Percentiles rank a stretch among this genome's conserved stretches.
Conservation (phyloP, 1,140 invertebrate genomes). For the Drosophila kikkawai region DNA sequence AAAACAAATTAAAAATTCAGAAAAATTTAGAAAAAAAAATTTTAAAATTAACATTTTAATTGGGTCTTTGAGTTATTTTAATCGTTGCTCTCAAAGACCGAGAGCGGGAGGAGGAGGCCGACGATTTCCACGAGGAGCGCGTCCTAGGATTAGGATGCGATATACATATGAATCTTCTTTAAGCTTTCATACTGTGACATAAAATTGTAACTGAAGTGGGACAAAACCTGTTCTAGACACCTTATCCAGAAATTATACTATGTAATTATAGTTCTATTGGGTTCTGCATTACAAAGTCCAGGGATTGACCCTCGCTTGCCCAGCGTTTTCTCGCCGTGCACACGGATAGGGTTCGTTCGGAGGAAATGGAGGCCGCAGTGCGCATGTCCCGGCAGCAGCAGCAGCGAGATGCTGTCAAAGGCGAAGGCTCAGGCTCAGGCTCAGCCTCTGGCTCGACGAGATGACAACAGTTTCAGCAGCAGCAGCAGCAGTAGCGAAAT, state of each 20-base stretch:
- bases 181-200: too few relatives aligned
- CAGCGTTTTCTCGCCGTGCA: conserved; percentile 21
- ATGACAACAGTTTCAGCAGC: conserved; percentile 46
- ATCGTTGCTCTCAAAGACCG: neutral
- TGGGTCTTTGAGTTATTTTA: too few relatives aligned
- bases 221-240: too few relatives aligned
- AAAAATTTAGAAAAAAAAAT: too few relatives aligned
- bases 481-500: conserved; percentile 19
- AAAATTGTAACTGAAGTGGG: too few relatives aligned
- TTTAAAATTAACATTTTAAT: too few relatives aligned
- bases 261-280: too few relatives aligned
- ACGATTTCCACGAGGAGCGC: conserved; percentile 50
- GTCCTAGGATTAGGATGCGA: neutral
- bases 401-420: conserved; percentile 41
- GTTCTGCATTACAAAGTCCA: neutral
- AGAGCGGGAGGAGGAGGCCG: conserved; percentile 50
- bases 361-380: neutral
- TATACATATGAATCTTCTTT: too few relatives aligned
- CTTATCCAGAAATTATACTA: too few relatives aligned
- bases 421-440: conserved; percentile 5
- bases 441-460: conserved; percentile 13
- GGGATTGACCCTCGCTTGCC: neutral
- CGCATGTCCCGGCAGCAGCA: conserved; percentile 30
- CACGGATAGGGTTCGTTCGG: neutral
- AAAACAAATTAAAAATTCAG: too few relatives aligned